Evolutionary conservation across 2,113 vertebrate genomes (phyloP), one percentile per base, ranked within the genome.

Genomic region (Scatophagus argus): DNA sequence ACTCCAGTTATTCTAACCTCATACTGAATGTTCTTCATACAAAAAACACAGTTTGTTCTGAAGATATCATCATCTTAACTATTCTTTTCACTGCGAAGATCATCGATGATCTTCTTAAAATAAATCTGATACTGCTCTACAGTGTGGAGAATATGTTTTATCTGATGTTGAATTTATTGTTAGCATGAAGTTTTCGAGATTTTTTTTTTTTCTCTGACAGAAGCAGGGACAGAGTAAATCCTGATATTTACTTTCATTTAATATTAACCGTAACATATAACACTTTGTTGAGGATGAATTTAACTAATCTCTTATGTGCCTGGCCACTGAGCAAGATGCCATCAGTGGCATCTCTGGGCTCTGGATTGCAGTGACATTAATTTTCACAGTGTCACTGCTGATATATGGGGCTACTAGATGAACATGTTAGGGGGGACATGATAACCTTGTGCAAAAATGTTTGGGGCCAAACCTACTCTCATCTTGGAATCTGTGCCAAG

Each of bases 351-450:
- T 70, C 23, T 34, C 84, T 63, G 81, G 68, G 77, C 85, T 82
- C 84, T 69, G 90, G 81, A 85, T 87, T 84, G 73, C 80, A 8
- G 60, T 88, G 83, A 89, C 90, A 89, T 90, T 91, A 64, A 92
- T 94, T 94, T 91, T 88, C 87, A 82, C 84, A 27, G 83, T 92
- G 92, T 95, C 93, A 83, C 13, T 8, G 60, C 76, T 95, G 93
- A 94, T 93, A 88, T 93, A 94, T 93, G 84, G 85, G 79, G 68
- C 83, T 75, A 66, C 71, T 76, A 81, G 79, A 83, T 73, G 86
- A 87, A 87, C 90, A 87, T 86, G 88, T 86, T 89, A 65, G 85
- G 74, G 85, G 87, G 90, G 85, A 84, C 91, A 86, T 64, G 65
- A 73, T 89, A 90, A 94, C 93, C 93, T 94, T 95, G 92, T 81